Percentiles rank a stretch among this genome's conserved stretches.
Evolutionary conservation across 2,797 vertebrate species (phyloP).

Genomic region (Acipenser ruthenus): DNA sequence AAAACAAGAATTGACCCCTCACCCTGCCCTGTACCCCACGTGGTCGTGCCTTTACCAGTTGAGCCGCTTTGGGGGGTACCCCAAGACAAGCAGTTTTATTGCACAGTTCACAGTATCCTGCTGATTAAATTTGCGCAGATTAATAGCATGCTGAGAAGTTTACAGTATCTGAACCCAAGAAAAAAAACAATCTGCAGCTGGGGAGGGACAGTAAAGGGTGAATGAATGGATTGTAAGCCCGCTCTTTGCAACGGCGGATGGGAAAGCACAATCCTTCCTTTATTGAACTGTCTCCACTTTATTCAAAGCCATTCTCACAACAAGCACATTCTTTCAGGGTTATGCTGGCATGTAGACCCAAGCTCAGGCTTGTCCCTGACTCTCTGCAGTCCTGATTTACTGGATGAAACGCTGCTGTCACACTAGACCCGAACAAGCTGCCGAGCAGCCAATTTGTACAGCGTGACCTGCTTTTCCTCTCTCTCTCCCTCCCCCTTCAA

Average conservation of each 20-base stretch:
- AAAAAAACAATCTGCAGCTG: background rate
- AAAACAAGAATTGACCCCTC: no score
- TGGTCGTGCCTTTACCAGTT: no score
- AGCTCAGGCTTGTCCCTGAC: background rate
- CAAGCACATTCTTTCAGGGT: background rate
- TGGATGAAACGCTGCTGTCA: background rate
- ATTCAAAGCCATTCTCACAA: background rate
- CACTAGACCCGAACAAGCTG: background rate
- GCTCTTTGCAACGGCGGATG: background rate
- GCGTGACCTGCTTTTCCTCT: background rate
- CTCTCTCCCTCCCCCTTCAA: background rate
- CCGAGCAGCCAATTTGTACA: background rate
- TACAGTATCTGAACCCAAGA: background rate
- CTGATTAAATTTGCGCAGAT: background rate
- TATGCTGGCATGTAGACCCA: background rate
- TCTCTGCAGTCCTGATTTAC: background rate
- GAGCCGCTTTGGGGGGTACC: no score
- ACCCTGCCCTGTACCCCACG: no score
- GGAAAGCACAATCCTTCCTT: background rate
- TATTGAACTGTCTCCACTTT: background rate
- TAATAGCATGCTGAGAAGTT: background rate
- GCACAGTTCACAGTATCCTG: background rate
- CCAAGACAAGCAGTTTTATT: background rate
- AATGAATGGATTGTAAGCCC: background rate
- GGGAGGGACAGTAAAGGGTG: background rate